Evolutionary conservation across 1,140 invertebrate species (phyloP), one percentile per base, ranked within the genome.

Genomic region (Latrodectus geometricus): DNA sequence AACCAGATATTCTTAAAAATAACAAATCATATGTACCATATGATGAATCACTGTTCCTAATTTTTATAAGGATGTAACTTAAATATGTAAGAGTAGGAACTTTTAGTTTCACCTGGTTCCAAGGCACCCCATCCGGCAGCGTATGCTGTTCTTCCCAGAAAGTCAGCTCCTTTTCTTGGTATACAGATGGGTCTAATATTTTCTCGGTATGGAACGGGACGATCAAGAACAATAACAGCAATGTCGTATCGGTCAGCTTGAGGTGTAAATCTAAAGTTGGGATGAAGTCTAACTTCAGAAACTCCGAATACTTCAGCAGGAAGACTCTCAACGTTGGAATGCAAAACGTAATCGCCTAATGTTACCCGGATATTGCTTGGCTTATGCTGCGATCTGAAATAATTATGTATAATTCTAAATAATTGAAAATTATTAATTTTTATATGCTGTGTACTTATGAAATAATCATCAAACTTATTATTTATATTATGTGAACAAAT

Each of bases 261-360:
- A 0, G 97, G 97, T 0, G 97, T 98, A 89, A 98, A 98, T 91
- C 97, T 97, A 92, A 98, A 98, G 89, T 96, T 96, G 0, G 97
- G 97, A 92, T 98, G 97, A 4, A 98, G 96, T 90, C 96, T 93
- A 66, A 98, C 97, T 87, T 95, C 94, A 11, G 95, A 92, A 3
- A 97, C 97, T 4, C 96, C 96, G 89, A 97, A 97, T 0, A 96
- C 97, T 89, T 97, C 96, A 0, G 96, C 96, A 0, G 96, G 96
- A 68, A 97, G 90, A 0, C 96, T 95, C 91, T 98, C 97, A 0
- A 95, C 94, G 0, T 96, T 96, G 0, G 96, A 97, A 91, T 98
- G 97, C 87, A 98, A 96, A 52, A 97, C 95, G 90, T 98, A 98
- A 91, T 98, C 97, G 4, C 97, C 97, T 4, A 98, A 93, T 0